A percentile compares a stretch with the other conserved stretches of the same genome.
These are phyloP conservation scores for Aptenodytes forsteri DNA, from an alignment of 2,113 vertebrate genomes.

Conservation along the genomic window DNA sequence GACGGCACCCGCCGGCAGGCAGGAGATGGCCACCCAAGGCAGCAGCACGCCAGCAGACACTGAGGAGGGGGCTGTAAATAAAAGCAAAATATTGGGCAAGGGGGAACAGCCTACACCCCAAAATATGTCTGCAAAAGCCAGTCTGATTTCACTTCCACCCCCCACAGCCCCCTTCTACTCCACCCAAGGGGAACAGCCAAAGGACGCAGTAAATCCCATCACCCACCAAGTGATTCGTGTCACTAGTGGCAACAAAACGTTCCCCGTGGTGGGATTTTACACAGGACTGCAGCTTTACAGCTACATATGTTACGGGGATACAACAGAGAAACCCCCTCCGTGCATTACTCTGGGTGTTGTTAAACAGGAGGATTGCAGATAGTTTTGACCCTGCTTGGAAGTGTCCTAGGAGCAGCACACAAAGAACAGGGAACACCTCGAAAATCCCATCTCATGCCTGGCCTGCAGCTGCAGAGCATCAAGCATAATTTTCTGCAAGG, in stretches of 20 bases:
- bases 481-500: background rate
- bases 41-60: background rate
- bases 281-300: background rate
- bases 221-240: background rate
- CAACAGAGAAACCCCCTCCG: background rate
- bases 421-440: background rate
- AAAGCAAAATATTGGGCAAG: background rate
- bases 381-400: background rate
- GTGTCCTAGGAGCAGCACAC: background rate
- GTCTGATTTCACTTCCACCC: background rate
- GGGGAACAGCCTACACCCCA: background rate
- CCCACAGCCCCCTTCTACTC: background rate
- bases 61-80: background rate
- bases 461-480: background rate
- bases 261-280: background rate
- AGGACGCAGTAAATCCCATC: background rate
- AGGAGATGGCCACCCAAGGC: background rate
- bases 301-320: background rate
- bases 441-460: background rate
- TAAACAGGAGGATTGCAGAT: background rate
- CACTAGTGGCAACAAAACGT: background rate
- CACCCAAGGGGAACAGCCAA: background rate
- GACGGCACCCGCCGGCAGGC: fast-evolving
- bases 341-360: background rate
- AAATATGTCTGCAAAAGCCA: background rate